Evolutionary conservation across 2,797 vertebrate species (phyloP), one percentile per base, ranked within the genome.

Genomic region (Clarias platycephalus): DNA sequence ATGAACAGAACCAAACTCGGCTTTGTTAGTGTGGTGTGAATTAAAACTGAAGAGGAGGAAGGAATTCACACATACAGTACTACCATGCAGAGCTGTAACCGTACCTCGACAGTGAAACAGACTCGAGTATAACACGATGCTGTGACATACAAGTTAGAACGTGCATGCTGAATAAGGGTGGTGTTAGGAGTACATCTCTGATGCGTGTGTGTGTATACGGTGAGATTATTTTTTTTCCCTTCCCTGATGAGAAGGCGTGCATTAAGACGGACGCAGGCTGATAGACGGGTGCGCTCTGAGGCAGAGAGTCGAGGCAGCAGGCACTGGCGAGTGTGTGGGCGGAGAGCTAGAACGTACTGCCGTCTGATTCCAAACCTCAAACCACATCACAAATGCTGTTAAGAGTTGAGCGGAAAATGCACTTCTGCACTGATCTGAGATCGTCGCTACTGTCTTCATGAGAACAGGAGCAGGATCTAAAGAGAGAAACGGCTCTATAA

Each of bases 341-440:
- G 26, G 44, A 58, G 81, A 83, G 60, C 40, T 58, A 12, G 37
- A 75, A 26, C 84, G 60, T 74, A 26, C 77, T 80, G 60, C 16
- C 5, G 24, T 66, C 40, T 58, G 34, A 85, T 28, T 63, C 72
- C 31, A 60, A 67, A 58, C 60, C 44, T 44, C 78, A 55, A 71
- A 28, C 44, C 57, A 80, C 67, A 82, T 84, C 66, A 85, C n/a
- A 75, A 49, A 70, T 13, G 67, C 55, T 70, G 60, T 55, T 85
- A 40, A 53, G 22, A 37, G 55, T 57, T 3, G 40, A 74, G 44
- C n/a, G 44, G 60, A 81, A 57, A 15, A 68, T 28, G 53, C n/a
- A 26, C 80, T 82, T 85, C 82, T 26, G 77, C 80, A 68, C 84
- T 53, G 53, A 82, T 44, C 37, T 0, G 37, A 85, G 58, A 60